Evolutionary conservation across 2,113 vertebrate genomes (phyloP), one percentile per base, ranked within the genome.

Genomic region (Marcusenius ussheri): DNA sequence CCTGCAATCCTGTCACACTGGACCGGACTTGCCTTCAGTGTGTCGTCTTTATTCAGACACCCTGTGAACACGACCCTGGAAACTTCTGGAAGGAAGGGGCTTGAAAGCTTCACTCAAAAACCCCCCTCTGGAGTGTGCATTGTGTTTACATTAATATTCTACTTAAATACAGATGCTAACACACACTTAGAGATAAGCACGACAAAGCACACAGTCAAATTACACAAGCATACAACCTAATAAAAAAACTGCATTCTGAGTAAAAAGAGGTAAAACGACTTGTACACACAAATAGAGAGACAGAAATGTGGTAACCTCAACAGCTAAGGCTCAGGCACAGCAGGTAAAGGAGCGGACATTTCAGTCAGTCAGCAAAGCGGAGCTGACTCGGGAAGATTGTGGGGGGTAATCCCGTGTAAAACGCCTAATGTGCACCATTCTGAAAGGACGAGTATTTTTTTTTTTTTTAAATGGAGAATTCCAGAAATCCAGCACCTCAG

Each of bases 391-490:
- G 51, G 13, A 85, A 27, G 62, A 88, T 39, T n/a, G 89, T 5
- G 70, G 27, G 50, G 31, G 58, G 85, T 45, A 13, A 90, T 90
- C 83, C 47, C 13, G 8, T 24, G 56, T 53, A 85, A 87, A 47
- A 51, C 1, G 47, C 10, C 74, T 80, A 47, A 77, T 70, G 46
- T 19, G 50, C 85, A 7, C 27, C 87, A 47, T 85, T 88, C 45
- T 77, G 47, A 88, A 77, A 24, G 47, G 58, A 87, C 10, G 11
- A 80, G 58, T 53, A 88, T 87, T 80, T 90, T 88, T 31, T 70
- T 31, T 70, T 17, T 66, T n/a, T 66, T 27, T 0, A n/a, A 27
- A 77, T 27, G 62, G 27, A 62, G 58, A 90, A 24, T 31, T 74
- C 45, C 6, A 47, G 62, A 70, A 70, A 13, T 70, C 31, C 13